Evolutionary conservation across 2,888 invertebrate species (phyloP).

Genomic region (Hartigia nigra): DNA sequence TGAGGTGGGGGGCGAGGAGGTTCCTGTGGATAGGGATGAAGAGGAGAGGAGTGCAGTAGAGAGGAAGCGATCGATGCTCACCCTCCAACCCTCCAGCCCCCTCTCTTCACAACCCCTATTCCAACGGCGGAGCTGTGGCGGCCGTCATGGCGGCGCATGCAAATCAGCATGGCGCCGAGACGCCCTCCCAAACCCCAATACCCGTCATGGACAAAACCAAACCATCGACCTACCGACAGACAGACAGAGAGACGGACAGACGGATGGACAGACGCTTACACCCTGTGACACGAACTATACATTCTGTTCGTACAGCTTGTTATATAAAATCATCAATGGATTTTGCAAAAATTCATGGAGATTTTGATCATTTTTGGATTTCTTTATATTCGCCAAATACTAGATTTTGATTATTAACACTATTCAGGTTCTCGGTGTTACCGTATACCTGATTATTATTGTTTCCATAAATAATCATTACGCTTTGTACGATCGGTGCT

Average conservation of each 20-base stretch:
- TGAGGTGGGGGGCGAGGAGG: constrained; percentile 26
- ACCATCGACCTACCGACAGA: constrained; percentile 60
- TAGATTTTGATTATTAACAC: background rate
- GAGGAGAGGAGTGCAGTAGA: constrained; percentile 43
- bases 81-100: constrained; percentile 57
- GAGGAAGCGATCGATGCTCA: constrained; percentile 70
- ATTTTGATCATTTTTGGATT: background rate
- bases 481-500: background rate
- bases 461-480: background rate
- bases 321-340: background rate
- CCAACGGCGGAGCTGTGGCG: constrained; percentile 54
- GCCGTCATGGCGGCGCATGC: constrained; percentile 73
- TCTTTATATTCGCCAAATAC: background rate
- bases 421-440: background rate
- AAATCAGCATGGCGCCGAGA: constrained; percentile 73
- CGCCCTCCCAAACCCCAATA: constrained; percentile 58
- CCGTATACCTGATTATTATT: background rate
- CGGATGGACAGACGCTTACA: constrained; percentile 39
- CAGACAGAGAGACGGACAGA: constrained; percentile 48
- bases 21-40: background rate
- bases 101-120: constrained; percentile 33
- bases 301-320: constrained; percentile 34
- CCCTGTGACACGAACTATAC: constrained; percentile 51
- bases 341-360: background rate
- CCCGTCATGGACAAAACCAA: constrained; percentile 57